Base-by-base conservation (phyloP, 2,888 invertebrate species). In the Ganaspis brasiliensis region DNA sequence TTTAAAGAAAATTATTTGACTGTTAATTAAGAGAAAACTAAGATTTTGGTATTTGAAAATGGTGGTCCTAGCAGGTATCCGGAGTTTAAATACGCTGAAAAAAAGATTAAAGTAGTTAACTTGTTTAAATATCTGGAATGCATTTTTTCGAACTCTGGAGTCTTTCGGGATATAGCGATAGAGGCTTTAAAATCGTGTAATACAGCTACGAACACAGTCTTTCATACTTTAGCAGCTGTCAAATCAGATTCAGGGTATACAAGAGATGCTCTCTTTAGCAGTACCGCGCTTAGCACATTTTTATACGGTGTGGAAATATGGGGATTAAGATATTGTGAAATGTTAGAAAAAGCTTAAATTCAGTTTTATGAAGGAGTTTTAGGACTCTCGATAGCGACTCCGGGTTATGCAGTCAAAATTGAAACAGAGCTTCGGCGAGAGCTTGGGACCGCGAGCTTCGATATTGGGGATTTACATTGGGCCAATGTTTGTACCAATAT, bases 21-120 rank as follows among this genome's bases (percentile, higher is more conserved):
- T 10, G n/a, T 67, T 10, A 67, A 67, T 35, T 9, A 24, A 24
- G 35, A 67, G 16, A 67, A 67, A 67, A 31, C 67, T 16, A 67
- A 67, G 31, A n/a, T n/a, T n/a, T n/a, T n/a, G n/a, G n/a, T n/a
- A n/a, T n/a, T n/a, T n/a, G n/a, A n/a, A n/a, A n/a, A 26, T 67
- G 55, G 55, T 55, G 21, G 16, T 6, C n/a, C n/a, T 4, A 55
- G n/a, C 4, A 55, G 10, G 10, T 4, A 10, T 10, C 21, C n/a
- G 4, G 4, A 4, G 4, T 55, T 55, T 55, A 55, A 55, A 4
- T 55, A 55, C 55, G 21, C 4, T 6, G 12, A 10, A 6, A 55
- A 10, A 55, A n/a, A n/a, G 4, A 55, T 55, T 55, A 10, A 55
- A 19, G 21, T 55, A 6, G 55, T 55, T 55, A 55, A 55, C 4